Conservation (phyloP, 1,140 invertebrate species). For the Bombus fervidus region DNA sequence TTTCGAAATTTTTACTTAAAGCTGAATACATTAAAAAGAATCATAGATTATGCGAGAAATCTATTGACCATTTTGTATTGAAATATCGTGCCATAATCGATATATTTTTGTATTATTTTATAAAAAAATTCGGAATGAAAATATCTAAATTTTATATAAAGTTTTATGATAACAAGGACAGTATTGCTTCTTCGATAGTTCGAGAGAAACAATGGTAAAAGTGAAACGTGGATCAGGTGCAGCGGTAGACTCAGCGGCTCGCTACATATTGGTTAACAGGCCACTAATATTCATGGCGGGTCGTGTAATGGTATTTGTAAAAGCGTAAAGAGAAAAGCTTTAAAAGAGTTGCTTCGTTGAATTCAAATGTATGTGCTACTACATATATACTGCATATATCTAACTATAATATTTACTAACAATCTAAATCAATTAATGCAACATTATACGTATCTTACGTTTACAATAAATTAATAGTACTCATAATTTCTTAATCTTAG, state of each 20-base stretch:
- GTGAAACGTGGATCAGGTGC: conserved; percentile 45
- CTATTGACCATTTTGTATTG: background rate
- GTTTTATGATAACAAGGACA: background rate
- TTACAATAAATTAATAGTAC: background rate
- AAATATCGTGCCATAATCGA: background rate
- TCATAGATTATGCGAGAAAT: conserved; percentile 2
- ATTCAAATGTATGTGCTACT: background rate
- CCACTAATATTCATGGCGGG: conserved; percentile 56
- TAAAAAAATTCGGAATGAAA: background rate
- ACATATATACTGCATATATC: background rate
- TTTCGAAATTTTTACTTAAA: no score
- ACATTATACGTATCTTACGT: background rate
- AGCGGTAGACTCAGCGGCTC: conserved; percentile 21
- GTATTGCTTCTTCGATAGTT: background rate
- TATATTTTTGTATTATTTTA: background rate
- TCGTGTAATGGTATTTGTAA: conserved; percentile 49
- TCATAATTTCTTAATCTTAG: no score
- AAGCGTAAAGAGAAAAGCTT: conserved; percentile 50
- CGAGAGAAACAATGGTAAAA: conserved; percentile 47
- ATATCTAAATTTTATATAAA: background rate
- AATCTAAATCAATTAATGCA: background rate
- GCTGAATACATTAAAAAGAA: background rate
- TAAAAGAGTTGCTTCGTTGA: background rate
- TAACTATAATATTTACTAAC: background rate
- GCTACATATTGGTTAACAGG: conserved; percentile 54